Evolutionary conservation across 2,888 invertebrate species (phyloP).

Genomic region (Lithodes maja): DNA sequence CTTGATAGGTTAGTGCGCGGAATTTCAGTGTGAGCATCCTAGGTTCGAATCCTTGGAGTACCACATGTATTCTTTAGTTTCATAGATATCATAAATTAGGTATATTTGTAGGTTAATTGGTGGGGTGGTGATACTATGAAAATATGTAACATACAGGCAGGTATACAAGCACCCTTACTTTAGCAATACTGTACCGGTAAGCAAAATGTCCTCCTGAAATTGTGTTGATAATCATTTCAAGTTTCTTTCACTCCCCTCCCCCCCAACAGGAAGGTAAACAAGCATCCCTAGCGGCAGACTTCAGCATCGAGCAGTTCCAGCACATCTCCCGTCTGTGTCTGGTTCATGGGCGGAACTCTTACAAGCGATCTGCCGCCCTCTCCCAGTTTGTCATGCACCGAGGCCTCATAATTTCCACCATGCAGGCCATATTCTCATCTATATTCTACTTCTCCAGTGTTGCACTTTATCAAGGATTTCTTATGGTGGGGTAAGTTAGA

Average conservation of each 20-base stretch:
- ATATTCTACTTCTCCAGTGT: slow-evolving; percentile 99
- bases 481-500: slow-evolving; percentile 89
- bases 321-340: slow-evolving; percentile 86
- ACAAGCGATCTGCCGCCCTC: slow-evolving; percentile 96
- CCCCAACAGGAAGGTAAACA: slow-evolving; percentile 83
- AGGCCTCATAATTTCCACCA: slow-evolving; percentile 97
- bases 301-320: slow-evolving; percentile 93
- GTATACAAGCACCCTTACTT: too few species aligned
- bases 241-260: background rate
- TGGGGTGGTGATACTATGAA: too few species aligned
- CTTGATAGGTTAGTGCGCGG: too few species aligned
- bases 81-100: too few species aligned
- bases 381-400: slow-evolving; percentile 99
- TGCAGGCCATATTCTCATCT: slow-evolving; percentile 99
- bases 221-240: too few species aligned
- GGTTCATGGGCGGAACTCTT: slow-evolving; percentile 94
- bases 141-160: too few species aligned
- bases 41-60: too few species aligned
- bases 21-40: too few species aligned
- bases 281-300: slow-evolving; percentile 97
- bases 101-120: too few species aligned
- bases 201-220: too few species aligned
- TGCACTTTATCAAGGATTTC: slow-evolving; percentile 97
- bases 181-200: too few species aligned
- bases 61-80: too few species aligned